Evolutionary conservation across 2,888 invertebrate species (phyloP).

Genomic region (Caenorhabditis imperialis): DNA sequence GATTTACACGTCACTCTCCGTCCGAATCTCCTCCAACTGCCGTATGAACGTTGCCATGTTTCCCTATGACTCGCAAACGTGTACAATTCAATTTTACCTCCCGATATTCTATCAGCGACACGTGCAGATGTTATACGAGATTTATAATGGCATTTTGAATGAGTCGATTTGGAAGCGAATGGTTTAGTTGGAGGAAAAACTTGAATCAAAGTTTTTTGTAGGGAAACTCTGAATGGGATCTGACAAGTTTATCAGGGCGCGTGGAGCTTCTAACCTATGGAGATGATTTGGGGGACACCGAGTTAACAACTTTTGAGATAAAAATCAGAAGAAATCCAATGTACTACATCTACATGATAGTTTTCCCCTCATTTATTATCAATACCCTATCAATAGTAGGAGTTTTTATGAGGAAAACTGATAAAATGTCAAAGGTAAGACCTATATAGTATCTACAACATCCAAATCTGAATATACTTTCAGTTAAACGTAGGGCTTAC

Average conservation of each 20-base stretch:
- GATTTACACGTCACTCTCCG: slow-evolving; percentile 26
- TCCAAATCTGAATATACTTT: not conserved
- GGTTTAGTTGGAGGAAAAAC: not conserved
- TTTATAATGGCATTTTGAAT: slow-evolving; percentile 27
- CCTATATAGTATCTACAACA: not conserved
- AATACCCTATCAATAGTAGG: slow-evolving; percentile 44
- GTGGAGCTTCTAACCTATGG: slow-evolving; percentile 10
- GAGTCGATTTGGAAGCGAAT: not conserved
- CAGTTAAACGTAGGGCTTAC: slow-evolving; percentile 48
- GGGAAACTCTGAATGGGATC: slow-evolving; percentile 54
- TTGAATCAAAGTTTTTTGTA: not conserved
- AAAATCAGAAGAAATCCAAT: slow-evolving; percentile 40
- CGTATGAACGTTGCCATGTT: slow-evolving; percentile 36
- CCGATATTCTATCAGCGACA: slow-evolving; percentile 26
- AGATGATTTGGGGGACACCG: slow-evolving; percentile 13
- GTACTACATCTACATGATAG: slow-evolving; percentile 53
- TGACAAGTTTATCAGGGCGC: slow-evolving; percentile 18
- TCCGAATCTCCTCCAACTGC: slow-evolving; percentile 24
- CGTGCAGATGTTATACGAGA: slow-evolving; percentile 19
- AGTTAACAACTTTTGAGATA: slow-evolving; percentile 33
- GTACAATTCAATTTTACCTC: slow-evolving; percentile 27
- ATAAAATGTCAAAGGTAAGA: slow-evolving; percentile 51
- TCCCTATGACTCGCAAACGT: slow-evolving; percentile 46
- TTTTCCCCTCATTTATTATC: slow-evolving; percentile 51
- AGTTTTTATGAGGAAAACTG: slow-evolving; percentile 37